phyloP scores from a whole-genome alignment of 2,797 vertebrate species.

The Etheostoma perlongum region DNA sequence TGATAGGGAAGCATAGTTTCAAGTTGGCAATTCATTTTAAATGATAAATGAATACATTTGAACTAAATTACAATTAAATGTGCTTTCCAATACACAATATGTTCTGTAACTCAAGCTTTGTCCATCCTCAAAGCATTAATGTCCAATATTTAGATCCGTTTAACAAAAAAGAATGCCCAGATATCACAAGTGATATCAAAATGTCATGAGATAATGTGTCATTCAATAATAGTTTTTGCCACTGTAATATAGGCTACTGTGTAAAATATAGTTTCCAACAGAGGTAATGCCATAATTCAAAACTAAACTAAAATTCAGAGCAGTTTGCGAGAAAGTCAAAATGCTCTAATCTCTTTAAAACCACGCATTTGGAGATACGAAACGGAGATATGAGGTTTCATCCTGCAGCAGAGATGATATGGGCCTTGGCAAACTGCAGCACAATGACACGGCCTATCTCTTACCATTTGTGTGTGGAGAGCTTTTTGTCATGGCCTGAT shows the following conservation, averaged over 20 bases:
- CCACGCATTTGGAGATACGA: constrained; percentile 15
- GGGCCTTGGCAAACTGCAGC: constrained; percentile 55
- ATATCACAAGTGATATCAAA: neutral
- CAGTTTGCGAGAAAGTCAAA: neutral
- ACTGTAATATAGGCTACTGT: neutral
- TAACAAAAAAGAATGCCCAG: neutral
- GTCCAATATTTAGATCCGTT: neutral
- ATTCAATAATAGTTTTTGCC: neutral
- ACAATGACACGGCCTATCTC: constrained; percentile 71
- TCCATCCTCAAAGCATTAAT: no score
- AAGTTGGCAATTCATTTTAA: neutral
- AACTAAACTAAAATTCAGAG: neutral
- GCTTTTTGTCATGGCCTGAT: constrained; percentile 56
- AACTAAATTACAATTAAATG: neutral
- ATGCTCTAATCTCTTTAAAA: neutral
- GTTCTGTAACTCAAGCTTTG: neutral
- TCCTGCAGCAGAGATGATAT: constrained; percentile 55
- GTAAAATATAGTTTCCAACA: neutral
- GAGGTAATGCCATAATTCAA: neutral
- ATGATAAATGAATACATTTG: neutral
- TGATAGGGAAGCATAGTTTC: neutral
- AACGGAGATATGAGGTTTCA: constrained; percentile 48
- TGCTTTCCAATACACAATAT: neutral
- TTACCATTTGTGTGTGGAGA: constrained; percentile 60
- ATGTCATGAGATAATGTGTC: neutral